These are phyloP conservation scores for Phataginus tetradactyla DNA, from an alignment of 2,797 vertebrate genomes.

Conservation along the genomic window DNA sequence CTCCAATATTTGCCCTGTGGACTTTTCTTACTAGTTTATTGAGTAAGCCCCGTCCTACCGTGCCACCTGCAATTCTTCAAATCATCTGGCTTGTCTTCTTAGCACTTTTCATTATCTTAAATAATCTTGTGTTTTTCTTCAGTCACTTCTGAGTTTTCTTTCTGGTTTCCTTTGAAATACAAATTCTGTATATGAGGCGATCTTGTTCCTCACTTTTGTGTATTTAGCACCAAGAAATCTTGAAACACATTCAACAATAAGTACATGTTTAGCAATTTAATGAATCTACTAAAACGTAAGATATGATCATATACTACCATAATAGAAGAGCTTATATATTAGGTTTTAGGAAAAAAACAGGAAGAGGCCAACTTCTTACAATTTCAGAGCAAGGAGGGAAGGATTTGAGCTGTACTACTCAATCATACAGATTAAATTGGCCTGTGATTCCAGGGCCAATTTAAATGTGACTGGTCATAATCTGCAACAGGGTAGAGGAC, in stretches of 20 bases:
- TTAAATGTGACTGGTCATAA: neutral
- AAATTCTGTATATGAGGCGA: neutral
- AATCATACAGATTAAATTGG: neutral
- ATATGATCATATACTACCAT: neutral
- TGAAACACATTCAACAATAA: neutral
- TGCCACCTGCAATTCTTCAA: neutral
- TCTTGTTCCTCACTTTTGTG: neutral
- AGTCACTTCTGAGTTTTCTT: neutral
- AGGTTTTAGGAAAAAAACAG: neutral
- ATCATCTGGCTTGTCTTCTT: neutral
- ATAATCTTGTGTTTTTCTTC: neutral
- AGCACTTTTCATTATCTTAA: neutral
- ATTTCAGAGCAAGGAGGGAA: neutral
- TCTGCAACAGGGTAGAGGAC: neutral
- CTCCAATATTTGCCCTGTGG: neutral
- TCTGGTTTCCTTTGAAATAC: neutral
- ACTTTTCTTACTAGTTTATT: neutral
- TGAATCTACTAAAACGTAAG: neutral
- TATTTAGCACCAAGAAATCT: neutral
- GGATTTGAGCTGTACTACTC: rapidly evolving
- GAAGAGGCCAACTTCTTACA: neutral
- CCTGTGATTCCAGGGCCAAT: neutral
- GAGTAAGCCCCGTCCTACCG: rapidly evolving
- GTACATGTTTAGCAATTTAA: neutral
- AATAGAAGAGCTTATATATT: neutral